phyloP scores from a whole-genome alignment of 2,113 vertebrate species.

The Tragelaphus buxtoni region DNA sequence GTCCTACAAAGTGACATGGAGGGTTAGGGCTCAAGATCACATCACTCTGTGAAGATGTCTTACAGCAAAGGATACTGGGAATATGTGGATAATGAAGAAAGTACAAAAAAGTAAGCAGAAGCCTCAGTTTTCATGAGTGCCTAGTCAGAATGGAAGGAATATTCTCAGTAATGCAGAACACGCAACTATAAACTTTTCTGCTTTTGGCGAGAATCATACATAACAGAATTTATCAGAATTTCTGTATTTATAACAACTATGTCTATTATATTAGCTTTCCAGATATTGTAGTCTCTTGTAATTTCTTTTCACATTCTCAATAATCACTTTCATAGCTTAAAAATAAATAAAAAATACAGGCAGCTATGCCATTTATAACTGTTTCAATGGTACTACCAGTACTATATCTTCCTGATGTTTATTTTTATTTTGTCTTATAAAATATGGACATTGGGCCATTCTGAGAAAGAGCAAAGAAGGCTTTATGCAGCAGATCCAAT shows the following conservation, averaged over 20 bases:
- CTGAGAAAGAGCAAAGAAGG: not conserved
- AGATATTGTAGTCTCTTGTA: not conserved
- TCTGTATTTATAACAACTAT: not conserved
- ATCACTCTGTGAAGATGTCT: not conserved
- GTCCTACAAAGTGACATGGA: not conserved
- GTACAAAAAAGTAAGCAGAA: not conserved
- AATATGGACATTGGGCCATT: not conserved
- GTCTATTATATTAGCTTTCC: not conserved
- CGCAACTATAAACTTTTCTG: not conserved
- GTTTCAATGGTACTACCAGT: not conserved
- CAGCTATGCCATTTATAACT: not conserved
- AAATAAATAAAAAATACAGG: not conserved
- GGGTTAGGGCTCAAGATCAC: not conserved
- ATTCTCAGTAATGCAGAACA: not conserved
- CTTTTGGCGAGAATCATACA: not conserved
- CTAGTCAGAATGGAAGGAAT: not conserved
- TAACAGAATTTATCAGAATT: slow-evolving; percentile 16
- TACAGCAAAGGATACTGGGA: not conserved
- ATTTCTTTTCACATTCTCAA: slow-evolving; percentile 35
- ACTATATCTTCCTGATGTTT: not conserved
- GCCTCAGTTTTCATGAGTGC: not conserved
- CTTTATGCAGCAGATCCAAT: not conserved
- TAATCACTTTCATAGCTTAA: not conserved
- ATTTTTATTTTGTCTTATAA: not conserved
- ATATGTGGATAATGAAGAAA: not conserved